A percentile compares a stretch with the other conserved stretches of the same genome.
phyloP scores from a whole-genome alignment of 2,888 invertebrate genomes.

The Hydropsyche betteni region DNA sequence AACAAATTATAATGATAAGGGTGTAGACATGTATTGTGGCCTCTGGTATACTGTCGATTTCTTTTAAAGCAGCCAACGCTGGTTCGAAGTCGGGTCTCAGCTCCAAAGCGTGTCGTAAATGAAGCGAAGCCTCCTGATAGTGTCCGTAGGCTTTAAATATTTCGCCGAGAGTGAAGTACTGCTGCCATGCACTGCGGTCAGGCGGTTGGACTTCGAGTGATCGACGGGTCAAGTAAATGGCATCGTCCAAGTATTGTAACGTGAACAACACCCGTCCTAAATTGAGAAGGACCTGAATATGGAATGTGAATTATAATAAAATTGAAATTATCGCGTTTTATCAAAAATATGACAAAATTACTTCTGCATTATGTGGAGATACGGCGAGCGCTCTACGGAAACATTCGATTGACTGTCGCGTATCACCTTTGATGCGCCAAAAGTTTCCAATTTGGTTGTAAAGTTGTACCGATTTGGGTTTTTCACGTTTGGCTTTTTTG shows the following conservation, averaged over 20 bases:
- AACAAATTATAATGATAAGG: constrained; percentile 84
- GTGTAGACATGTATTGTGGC: constrained; percentile 87
- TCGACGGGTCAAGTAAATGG: constrained; percentile 84
- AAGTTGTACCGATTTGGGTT: constrained; percentile 83
- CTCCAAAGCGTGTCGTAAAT: constrained; percentile 83
- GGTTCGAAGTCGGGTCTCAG: constrained; percentile 87
- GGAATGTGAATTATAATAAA: neutral
- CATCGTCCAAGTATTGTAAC: constrained; percentile 88
- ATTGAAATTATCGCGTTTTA: neutral
- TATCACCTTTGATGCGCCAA: constrained; percentile 90
- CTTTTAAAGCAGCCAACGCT: constrained; percentile 79
- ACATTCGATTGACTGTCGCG: constrained; percentile 87
- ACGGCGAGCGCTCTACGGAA: constrained; percentile 86
- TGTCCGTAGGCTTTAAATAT: constrained; percentile 92
- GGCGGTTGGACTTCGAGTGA: constrained; percentile 86
- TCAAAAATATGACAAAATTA: constrained; percentile 54
- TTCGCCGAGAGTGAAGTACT: constrained; percentile 90
- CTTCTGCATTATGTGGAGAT: constrained; percentile 87
- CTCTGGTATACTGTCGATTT: constrained; percentile 83
- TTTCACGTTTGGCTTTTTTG: constrained; percentile 82
- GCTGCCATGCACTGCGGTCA: constrained; percentile 89
- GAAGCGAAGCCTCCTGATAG: constrained; percentile 86
- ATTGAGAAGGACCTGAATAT: constrained; percentile 75
- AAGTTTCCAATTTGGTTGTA: constrained; percentile 93
- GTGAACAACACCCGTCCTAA: constrained; percentile 86